Evolutionary conservation across 2,113 vertebrate genomes (phyloP), one percentile per base, ranked within the genome.

Genomic region (Neofelis nebulosa): DNA sequence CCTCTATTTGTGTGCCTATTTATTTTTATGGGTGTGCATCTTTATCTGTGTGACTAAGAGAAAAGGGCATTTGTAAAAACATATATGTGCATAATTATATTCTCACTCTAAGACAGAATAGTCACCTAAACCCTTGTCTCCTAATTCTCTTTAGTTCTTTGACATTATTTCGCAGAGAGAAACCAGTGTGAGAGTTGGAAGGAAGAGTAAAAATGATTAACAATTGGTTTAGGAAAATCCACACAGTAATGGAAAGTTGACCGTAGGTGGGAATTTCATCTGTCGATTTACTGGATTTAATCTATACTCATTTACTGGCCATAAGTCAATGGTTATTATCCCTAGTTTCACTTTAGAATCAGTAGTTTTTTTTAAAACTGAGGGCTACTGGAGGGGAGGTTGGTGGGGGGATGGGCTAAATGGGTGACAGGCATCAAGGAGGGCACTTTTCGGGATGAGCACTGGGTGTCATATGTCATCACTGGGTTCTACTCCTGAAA

Each of bases 101-200:
- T 96, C 65, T 81, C 41, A 91, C 50, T 68, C 57, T 94, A 96
- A 33, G 45, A 90, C 81, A 38, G 61, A 52, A 50, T 18, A 92
- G 63, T 83, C 33, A 61, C 15, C 23, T 86, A 78, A 97, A 83
- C 10, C 21, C 48, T 92, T 96, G 8, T 68, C 74, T 95, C 21
- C 13, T 78, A 88, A 94, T 82, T 97, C 73, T 90, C 41, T 63
- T 96, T 55, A 74, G 33, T 87, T 87, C 31, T 92, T 65, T 91
- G 71, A 91, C 23, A 91, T 57, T 90, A 83, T 91, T 95, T 95
- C 52, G 91, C 61, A 83, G 41, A 96, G 14, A 91, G 65, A 96
- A 97, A 90, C 23, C 57, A 88, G 92, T 31, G n/a, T 79, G 18
- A 96, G 57, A 91, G 16, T 92, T 91, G 50, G 65, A 94, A 86